phyloP scores from a whole-genome alignment of 2,113 vertebrate genomes.

The Daphoenositta chrysoptera region DNA sequence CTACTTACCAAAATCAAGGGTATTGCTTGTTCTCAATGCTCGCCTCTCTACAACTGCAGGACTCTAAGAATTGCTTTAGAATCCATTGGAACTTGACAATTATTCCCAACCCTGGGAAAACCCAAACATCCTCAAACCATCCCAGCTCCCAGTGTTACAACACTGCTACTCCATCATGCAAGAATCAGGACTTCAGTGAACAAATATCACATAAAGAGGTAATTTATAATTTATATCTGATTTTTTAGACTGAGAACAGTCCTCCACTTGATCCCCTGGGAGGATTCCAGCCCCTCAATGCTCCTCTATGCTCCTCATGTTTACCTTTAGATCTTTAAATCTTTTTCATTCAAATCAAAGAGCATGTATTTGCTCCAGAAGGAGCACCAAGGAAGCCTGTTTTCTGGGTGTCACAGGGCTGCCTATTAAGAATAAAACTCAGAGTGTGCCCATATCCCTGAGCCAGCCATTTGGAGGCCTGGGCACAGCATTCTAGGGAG shows the following conservation, averaged over 20 bases:
- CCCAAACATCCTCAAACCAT: background rate
- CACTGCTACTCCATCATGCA: background rate
- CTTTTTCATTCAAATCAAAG: background rate
- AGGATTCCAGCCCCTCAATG: background rate
- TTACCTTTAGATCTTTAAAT: background rate
- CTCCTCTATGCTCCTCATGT: background rate
- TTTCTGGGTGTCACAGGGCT: background rate
- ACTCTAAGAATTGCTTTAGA: background rate
- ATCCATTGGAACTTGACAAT: background rate
- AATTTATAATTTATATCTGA: background rate
- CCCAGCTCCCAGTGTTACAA: background rate
- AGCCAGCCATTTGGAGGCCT: rapidly evolving
- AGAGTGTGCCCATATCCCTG: background rate
- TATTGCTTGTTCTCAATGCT: background rate
- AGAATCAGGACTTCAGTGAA: background rate
- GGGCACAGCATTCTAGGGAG: background rate
- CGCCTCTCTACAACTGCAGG: background rate
- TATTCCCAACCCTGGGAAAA: background rate
- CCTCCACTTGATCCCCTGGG: background rate
- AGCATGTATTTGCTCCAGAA: background rate
- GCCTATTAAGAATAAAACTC: background rate
- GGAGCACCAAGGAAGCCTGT: background rate
- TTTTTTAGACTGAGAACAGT: background rate
- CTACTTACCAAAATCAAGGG: background rate
- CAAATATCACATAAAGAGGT: background rate